Conservation (phyloP, 2,797 vertebrate genomes). For the Bovichtus diacanthus region DNA sequence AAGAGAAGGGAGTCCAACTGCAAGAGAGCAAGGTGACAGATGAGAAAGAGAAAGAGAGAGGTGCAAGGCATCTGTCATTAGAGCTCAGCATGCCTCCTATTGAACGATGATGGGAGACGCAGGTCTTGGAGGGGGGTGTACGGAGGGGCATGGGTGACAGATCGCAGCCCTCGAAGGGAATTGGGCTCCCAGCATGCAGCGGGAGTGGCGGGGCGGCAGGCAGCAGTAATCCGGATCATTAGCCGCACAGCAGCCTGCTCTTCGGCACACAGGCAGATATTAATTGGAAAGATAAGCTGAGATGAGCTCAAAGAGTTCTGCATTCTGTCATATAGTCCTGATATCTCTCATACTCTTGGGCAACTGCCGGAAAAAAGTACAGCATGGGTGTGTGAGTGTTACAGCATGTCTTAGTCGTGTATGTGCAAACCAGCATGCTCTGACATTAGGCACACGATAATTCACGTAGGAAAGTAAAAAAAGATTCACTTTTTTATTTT, state of each 20-base stretch:
- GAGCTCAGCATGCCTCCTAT: slow-evolving; percentile 64
- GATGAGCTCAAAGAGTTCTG: slow-evolving; percentile 78
- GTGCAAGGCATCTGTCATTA: slow-evolving; percentile 65
- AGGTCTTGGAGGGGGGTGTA: slow-evolving; percentile 33
- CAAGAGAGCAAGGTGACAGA: slow-evolving; percentile 63
- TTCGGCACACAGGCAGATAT: slow-evolving; percentile 79
- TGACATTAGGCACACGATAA: slow-evolving; percentile 27
- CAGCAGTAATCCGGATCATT: slow-evolving; percentile 84
- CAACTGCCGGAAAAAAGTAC: slow-evolving; percentile 52
- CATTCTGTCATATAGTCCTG: slow-evolving; percentile 64
- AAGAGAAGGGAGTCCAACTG: slow-evolving; percentile 44
- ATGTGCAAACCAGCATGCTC: slow-evolving; percentile 15
- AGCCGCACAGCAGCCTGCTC: slow-evolving; percentile 78
- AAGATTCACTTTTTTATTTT: slow-evolving; percentile 41
- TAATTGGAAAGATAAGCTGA: slow-evolving; percentile 86
- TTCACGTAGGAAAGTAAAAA: slow-evolving; percentile 37
- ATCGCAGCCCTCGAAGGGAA: slow-evolving; percentile 74
- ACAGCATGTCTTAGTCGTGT: slow-evolving; percentile 46
- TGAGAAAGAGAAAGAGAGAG: slow-evolving; percentile 59
- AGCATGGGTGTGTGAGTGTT: slow-evolving; percentile 27
- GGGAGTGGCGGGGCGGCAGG: slow-evolving; percentile 69
- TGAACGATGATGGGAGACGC: slow-evolving; percentile 62
- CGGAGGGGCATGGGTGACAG: slow-evolving; percentile 70
- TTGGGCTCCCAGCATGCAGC: slow-evolving; percentile 75
- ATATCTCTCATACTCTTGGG: slow-evolving; percentile 65